These are phyloP conservation scores for Argopecten irradians DNA, from an alignment of 1,140 invertebrate species.

Conservation along the genomic window DNA sequence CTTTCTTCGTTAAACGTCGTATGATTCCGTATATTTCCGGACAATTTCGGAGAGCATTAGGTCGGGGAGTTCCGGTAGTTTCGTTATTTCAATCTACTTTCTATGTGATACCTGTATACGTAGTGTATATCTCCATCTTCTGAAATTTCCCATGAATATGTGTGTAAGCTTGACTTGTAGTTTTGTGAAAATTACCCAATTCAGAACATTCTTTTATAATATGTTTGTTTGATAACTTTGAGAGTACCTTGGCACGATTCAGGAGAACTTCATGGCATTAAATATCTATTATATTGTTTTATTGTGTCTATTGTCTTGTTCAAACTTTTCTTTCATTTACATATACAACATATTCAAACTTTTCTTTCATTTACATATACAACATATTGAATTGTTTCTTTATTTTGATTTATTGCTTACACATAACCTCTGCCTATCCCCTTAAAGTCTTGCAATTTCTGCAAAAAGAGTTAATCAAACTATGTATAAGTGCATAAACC, in stretches of 20 bases:
- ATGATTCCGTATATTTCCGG: background rate
- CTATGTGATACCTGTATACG: conserved; percentile 5
- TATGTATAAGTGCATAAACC: no score
- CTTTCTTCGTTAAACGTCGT: background rate
- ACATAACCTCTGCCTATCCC: no score
- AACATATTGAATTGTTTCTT: no score
- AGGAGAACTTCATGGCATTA: conserved; percentile 9
- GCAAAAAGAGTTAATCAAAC: no score
- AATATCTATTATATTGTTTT: conserved; percentile 24
- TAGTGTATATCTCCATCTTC: conserved; percentile 1
- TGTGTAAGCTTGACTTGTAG: conserved; percentile 14
- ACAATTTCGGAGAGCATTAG: background rate
- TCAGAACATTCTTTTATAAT: conserved; percentile 16
- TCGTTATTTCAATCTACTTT: conserved; percentile 10
- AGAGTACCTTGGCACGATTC: conserved; percentile 20
- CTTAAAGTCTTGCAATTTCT: no score
- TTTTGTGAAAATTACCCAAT: background rate
- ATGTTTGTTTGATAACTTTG: conserved; percentile 22
- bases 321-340: no score
- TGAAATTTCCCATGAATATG: background rate
- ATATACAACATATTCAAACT: no score
- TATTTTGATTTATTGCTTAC: no score
- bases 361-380: no score
- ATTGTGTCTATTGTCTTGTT: background rate
- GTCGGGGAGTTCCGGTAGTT: background rate